Evolutionary conservation across 2,888 invertebrate species (phyloP).

Genomic region (Ceratothoa steindachneri): DNA sequence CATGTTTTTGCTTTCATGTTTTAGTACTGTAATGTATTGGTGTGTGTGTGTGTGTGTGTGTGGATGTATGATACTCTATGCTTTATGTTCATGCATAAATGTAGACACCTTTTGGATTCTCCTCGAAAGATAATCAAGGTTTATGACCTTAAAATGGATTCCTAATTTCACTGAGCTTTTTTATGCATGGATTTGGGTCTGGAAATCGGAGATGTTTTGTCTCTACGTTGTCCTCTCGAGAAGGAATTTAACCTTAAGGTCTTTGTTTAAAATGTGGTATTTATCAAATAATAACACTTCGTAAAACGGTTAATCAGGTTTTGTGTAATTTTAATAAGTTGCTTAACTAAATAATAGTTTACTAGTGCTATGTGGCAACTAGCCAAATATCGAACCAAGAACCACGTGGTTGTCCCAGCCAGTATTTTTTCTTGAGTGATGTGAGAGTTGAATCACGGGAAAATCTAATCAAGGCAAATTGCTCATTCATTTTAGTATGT

Average conservation of each 20-base stretch:
- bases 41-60: background rate
- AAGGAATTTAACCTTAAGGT: background rate
- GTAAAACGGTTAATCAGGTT: background rate
- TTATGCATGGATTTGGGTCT: background rate
- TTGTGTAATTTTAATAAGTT: background rate
- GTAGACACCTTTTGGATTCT: background rate
- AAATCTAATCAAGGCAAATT: slow-evolving; percentile 26
- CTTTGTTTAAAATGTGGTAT: slow-evolving; percentile 10
- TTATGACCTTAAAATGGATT: background rate
- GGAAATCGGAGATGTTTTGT: background rate
- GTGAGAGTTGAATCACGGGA: slow-evolving; percentile 34
- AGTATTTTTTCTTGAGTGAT: slow-evolving; percentile 35
- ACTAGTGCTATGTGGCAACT: background rate
- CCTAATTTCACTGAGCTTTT: background rate
- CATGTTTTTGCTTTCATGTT: background rate
- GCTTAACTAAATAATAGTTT: background rate
- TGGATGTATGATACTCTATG: no score
- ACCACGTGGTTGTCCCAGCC: slow-evolving; percentile 27
- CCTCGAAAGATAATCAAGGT: background rate
- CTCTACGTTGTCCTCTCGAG: background rate
- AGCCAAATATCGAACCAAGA: slow-evolving; percentile 4
- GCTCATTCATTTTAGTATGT: slow-evolving; percentile 42
- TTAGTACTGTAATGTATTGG: background rate
- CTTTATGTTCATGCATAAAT: background rate
- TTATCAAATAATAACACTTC: background rate